A percentile compares a stretch with the other conserved stretches of the same genome.
Conservation (phyloP, 2,797 vertebrate genomes). For the Myotis findleyi region DNA sequence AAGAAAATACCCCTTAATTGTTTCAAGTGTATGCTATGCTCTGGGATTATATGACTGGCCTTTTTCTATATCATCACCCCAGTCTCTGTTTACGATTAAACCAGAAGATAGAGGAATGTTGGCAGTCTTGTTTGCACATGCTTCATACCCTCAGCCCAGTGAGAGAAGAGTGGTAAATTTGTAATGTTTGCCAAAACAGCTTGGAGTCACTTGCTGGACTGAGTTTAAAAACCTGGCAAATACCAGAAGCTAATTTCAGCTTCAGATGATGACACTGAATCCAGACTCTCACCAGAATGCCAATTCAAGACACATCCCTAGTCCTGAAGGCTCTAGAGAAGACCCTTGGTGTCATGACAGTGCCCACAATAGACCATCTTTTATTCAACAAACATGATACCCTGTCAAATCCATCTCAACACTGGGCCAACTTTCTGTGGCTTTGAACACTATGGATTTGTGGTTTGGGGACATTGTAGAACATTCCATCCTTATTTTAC, state of each 20-base stretch:
- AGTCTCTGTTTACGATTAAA: slow-evolving; percentile 76
- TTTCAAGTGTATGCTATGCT: slow-evolving; percentile 83
- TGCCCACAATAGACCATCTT: neutral
- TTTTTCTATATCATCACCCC: slow-evolving; percentile 82
- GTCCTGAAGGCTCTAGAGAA: neutral
- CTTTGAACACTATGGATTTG: slow-evolving; percentile 38
- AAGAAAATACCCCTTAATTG: slow-evolving; percentile 81
- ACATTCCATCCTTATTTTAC: slow-evolving; percentile 55
- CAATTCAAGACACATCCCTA: neutral
- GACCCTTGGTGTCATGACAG: neutral
- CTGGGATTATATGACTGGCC: slow-evolving; percentile 64
- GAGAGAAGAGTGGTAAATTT: slow-evolving; percentile 73
- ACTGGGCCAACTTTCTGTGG: neutral
- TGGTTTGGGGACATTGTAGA: slow-evolving; percentile 32
- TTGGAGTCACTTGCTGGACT: slow-evolving; percentile 79
- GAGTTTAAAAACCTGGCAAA: slow-evolving; percentile 81
- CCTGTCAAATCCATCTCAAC: slow-evolving; percentile 46
- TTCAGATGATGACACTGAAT: slow-evolving; percentile 69
- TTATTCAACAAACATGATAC: neutral
- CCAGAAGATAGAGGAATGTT: slow-evolving; percentile 81
- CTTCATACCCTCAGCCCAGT: slow-evolving; percentile 68
- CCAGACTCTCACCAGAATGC: slow-evolving; percentile 30
- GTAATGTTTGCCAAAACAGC: slow-evolving; percentile 82
- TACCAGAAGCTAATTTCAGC: slow-evolving; percentile 67
- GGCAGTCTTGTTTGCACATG: slow-evolving; percentile 75